These are phyloP conservation scores for Sialia sialis DNA, from an alignment of 2,113 vertebrate species.

Conservation along the genomic window DNA sequence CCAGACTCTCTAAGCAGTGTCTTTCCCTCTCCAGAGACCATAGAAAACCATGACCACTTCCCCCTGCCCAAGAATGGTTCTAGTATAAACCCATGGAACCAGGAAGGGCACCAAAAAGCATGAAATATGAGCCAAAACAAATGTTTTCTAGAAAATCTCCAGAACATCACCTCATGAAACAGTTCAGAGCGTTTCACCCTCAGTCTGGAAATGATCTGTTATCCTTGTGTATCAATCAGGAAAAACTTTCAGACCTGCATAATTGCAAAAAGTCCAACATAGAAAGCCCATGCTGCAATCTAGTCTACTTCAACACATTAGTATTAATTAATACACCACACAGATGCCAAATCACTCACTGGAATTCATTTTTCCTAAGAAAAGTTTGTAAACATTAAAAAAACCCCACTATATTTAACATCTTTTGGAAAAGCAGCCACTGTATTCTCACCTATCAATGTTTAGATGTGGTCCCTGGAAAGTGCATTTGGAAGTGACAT, in stretches of 20 bases:
- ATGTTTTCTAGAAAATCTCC: neutral
- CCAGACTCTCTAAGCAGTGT: neutral
- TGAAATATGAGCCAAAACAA: neutral
- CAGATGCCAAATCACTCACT: neutral
- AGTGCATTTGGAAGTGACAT: neutral
- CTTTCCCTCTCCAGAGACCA: neutral
- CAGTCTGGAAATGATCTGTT: neutral
- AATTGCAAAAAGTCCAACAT: neutral
- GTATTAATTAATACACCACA: neutral
- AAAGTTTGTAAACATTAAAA: neutral
- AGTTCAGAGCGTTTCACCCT: neutral
- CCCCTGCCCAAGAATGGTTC: neutral
- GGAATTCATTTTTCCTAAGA: neutral
- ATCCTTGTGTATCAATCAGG: neutral
- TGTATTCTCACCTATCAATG: neutral
- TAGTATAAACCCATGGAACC: neutral
- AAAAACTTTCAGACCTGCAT: neutral
- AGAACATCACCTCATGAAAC: neutral
- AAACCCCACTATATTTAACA: neutral
- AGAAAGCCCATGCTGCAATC: neutral
- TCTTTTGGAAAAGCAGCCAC: neutral
- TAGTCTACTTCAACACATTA: neutral
- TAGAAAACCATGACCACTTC: neutral
- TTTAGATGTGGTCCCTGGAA: neutral
- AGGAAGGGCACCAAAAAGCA: neutral